Conservation (phyloP, 2,113 vertebrate genomes). For the Chaetorhynchus papuensis region DNA sequence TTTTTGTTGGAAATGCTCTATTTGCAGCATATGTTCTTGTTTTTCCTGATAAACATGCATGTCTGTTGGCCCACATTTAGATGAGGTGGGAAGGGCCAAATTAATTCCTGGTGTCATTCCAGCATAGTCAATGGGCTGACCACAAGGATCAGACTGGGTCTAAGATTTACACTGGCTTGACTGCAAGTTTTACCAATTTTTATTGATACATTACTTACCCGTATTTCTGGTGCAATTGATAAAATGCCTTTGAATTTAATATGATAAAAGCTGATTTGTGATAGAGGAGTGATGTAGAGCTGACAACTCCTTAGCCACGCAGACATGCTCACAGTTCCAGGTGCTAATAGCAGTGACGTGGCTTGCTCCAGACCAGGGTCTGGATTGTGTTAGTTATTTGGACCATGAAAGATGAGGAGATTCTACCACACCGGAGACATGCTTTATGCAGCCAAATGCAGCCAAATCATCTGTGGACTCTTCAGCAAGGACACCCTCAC, state of each 20-base stretch:
- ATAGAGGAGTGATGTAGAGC: neutral
- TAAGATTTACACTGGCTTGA: neutral
- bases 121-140: neutral
- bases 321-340: neutral
- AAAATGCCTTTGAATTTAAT: neutral
- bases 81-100: slow-evolving; percentile 2
- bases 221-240: neutral
- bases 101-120: slow-evolving; percentile 29
- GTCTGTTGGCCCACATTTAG: slow-evolving; percentile 48
- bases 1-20: slow-evolving; percentile 63
- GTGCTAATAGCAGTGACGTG: neutral
- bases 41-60: slow-evolving; percentile 62
- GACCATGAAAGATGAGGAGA: neutral
- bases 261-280: neutral
- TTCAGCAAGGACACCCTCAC: neutral
- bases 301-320: neutral
- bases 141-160: neutral
- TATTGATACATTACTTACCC: neutral
- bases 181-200: neutral
- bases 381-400: neutral
- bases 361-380: neutral
- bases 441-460: neutral
- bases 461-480: neutral
- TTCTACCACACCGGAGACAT: neutral
- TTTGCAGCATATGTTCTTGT: slow-evolving; percentile 70